These are phyloP conservation scores for Hiodon alosoides DNA, from an alignment of 2,113 vertebrate genomes.

Conservation along the genomic window DNA sequence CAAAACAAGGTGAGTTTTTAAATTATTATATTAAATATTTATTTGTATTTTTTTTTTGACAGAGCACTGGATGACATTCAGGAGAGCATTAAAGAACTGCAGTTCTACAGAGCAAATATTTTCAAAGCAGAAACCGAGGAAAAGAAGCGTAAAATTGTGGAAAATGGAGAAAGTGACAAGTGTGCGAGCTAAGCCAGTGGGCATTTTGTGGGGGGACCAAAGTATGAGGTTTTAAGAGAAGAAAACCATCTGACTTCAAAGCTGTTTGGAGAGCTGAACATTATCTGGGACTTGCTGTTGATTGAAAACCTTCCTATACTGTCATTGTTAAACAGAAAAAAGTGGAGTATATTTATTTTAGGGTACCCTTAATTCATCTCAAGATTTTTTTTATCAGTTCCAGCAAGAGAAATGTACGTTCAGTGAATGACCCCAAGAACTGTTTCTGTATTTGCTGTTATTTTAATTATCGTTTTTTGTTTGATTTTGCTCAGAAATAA, in stretches of 20 bases:
- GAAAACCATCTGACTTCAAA: background rate
- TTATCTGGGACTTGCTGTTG: background rate
- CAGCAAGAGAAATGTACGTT: background rate
- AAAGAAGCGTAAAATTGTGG: constrained; percentile 71
- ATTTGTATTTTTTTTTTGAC: constrained; percentile 29
- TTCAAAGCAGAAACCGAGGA: constrained; percentile 76
- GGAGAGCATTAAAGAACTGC: constrained; percentile 92
- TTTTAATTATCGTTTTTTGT: background rate
- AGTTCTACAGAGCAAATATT: constrained; percentile 83
- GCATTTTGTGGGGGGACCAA: background rate
- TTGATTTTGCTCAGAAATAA: background rate
- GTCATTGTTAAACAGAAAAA: background rate
- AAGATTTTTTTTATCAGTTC: background rate
- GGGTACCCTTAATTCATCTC: background rate
- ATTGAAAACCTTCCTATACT: background rate
- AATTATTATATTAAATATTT: no score
- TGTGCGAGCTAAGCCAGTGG: constrained; percentile 41
- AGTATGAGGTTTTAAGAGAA: background rate
- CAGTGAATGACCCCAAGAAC: background rate
- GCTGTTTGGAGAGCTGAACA: background rate
- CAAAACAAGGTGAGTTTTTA: no score
- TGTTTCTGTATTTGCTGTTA: background rate
- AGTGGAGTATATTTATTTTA: background rate
- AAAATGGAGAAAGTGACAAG: constrained; percentile 68
- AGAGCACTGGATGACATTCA: constrained; percentile 90